Base-by-base conservation (phyloP, 2,113 vertebrate genomes). In the Polypterus senegalus region DNA sequence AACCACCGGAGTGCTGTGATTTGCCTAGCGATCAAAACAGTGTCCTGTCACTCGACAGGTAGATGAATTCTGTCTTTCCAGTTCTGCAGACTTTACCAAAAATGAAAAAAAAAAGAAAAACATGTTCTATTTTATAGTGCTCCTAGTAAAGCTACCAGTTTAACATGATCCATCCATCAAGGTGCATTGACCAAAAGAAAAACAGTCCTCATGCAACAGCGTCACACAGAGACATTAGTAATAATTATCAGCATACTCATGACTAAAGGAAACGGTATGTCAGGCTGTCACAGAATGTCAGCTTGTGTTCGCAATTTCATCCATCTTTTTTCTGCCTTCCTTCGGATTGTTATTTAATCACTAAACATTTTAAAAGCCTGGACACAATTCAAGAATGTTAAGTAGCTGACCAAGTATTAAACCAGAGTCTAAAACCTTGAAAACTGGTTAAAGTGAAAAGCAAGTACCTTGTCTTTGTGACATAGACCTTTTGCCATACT, bases 301-400 rank as follows among this genome's bases (percentile, higher is more conserved):
- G 6, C 60, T 57, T 46, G 7, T 56, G 61, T 59, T 65, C 52
- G 61, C 47, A 45, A 54, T 46, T 55, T 68, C 64, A 68, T 68
- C 66, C 65, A 49, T 8, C 64, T 49, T 57, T 49, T 49, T 47
- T 48, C 45, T 60, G 67, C 71, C 63, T 53, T 66, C 60, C 67
- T 55, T 67, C 67, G 5, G 60, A 70, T 68, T 71, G 67, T 70
- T 70, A 73, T 66, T 66, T 71, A 69, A 62, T 63, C 59, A 67
- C 57, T 70, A 72, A 67, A 67, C 64, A 63, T 7, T 52, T 63
- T 64, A 68, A 73, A 58, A 62, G 67, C 65, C 27, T 74, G 74
- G 69, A 76, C 49, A 57, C 59, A 59, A 62, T 69, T 76, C 73
- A 81, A 68, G 73, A 79, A 76, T 69, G 69, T 68, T 72, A 70